phyloP scores from a whole-genome alignment of 2,888 invertebrate genomes.

The Pecten maximus region DNA sequence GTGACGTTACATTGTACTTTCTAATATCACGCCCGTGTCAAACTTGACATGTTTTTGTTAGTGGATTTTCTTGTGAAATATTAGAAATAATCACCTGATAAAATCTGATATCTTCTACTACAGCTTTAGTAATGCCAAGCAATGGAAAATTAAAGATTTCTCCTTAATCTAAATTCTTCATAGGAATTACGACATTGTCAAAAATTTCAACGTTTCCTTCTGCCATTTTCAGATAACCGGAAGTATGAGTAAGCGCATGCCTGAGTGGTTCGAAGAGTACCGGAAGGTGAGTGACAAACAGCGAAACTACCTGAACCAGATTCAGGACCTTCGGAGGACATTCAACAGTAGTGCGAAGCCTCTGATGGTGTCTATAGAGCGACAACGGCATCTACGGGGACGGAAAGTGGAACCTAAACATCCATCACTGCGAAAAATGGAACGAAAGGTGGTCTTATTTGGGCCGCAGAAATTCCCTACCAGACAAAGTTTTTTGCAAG shows the following conservation, averaged over 20 bases:
- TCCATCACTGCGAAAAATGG: background rate
- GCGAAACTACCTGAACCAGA: background rate
- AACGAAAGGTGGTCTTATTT: background rate
- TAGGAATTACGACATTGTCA: background rate
- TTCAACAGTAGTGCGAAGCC: background rate
- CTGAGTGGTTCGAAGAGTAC: slow-evolving; percentile 6
- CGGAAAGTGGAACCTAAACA: background rate
- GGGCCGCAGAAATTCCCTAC: background rate
- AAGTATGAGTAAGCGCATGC: background rate
- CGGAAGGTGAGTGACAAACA: slow-evolving; percentile 27
- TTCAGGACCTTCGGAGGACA: slow-evolving; percentile 6
- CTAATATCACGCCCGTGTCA: no score
- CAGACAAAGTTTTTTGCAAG: background rate
- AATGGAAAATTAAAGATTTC: no score
- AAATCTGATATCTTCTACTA: no score
- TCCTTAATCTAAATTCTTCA: no score
- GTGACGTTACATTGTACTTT: no score
- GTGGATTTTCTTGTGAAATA: no score
- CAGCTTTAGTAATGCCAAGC: no score
- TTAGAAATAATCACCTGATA: no score
- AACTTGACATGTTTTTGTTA: no score
- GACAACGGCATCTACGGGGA: background rate
- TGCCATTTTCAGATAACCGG: background rate
- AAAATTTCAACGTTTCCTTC: background rate
- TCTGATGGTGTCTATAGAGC: background rate